Base-by-base conservation (phyloP, 2,797 vertebrate species). In the Cyprinella venusta region DNA sequence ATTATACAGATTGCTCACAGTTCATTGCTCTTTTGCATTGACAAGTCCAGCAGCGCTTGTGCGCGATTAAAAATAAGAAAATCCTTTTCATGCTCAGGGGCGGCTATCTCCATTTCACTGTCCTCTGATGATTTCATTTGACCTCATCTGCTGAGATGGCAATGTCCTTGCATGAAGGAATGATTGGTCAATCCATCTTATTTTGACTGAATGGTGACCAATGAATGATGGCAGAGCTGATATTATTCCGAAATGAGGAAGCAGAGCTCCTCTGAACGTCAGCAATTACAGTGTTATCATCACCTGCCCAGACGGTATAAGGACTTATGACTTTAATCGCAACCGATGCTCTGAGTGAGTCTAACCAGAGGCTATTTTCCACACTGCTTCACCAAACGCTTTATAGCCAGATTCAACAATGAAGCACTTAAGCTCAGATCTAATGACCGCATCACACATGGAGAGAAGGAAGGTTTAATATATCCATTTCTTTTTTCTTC, bases 241-340 rank as follows among this genome's bases (percentile, higher is more conserved):
- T 88, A 85, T 78, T 36, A 79, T 87, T 85, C 84, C 86, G 91
- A 76, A 90, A 91, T 89, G 85, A 84, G 86, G 64, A 88, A 90
- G 87, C 84, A 84, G 80, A 71, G 68, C 83, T 91, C 67, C 81
- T 84, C 86, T 84, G 81, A 79, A 69, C 70, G 87, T 88, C 56
- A 86, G 84, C 84, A 89, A 91, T 91, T 90, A 89, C 84, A 87
- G 82, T 77, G 80, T 87, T 89, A 86, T 89, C 70, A 42, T 82
- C 87, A 85, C 80, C 84, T 84, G 81, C 21, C 26, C 76, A 90
- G 84, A 72, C 89, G 76, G 67, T 77, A 86, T 80, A 83, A 56
- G 42, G 70, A 79, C 74, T 81, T 79, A 64, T 76, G 33, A 79
- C 79, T 81, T 84, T 52, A 81, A 85, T 68, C 36, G 38, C 59